Conservation (phyloP, 2,113 vertebrate species). For the mouse (Mus musculus) region DNA sequence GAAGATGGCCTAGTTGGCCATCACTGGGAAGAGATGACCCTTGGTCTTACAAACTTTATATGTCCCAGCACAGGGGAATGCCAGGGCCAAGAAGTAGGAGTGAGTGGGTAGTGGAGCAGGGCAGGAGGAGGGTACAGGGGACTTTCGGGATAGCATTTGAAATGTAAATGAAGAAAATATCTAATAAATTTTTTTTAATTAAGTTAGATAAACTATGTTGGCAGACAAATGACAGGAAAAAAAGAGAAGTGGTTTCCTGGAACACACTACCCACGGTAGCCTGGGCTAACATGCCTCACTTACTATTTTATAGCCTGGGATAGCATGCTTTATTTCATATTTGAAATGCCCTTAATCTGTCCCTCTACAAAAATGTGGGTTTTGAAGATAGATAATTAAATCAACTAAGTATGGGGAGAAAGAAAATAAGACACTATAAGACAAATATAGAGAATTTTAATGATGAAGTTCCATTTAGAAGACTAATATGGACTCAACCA, state of each 20-base stretch:
- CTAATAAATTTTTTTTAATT: neutral
- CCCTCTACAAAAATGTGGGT: neutral
- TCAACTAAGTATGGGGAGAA: neutral
- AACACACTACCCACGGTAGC: neutral
- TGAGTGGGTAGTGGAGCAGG: too few species aligned
- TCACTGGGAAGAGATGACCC: too few species aligned
- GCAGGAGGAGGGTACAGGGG: too few species aligned
- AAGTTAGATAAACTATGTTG: neutral
- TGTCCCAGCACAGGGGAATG: too few species aligned
- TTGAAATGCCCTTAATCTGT: slow-evolving; percentile 52
- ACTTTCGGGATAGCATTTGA: too few species aligned
- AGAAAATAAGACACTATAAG: neutral
- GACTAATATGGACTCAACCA: neutral
- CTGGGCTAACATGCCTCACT: neutral
- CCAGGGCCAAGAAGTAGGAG: too few species aligned
- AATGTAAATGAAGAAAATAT: too few species aligned
- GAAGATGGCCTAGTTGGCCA: too few species aligned
- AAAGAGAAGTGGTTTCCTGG: slow-evolving; percentile 43
- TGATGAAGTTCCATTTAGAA: neutral
- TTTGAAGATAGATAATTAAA: neutral
- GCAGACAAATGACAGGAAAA: slow-evolving; percentile 25
- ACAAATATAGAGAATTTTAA: slow-evolving; percentile 9
- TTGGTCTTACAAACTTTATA: too few species aligned
- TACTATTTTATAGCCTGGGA: neutral
- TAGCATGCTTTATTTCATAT: neutral